A percentile compares a stretch with the other conserved stretches of the same genome.
Conservation (phyloP, 2,888 invertebrate genomes). For the Drosophila cognata region DNA sequence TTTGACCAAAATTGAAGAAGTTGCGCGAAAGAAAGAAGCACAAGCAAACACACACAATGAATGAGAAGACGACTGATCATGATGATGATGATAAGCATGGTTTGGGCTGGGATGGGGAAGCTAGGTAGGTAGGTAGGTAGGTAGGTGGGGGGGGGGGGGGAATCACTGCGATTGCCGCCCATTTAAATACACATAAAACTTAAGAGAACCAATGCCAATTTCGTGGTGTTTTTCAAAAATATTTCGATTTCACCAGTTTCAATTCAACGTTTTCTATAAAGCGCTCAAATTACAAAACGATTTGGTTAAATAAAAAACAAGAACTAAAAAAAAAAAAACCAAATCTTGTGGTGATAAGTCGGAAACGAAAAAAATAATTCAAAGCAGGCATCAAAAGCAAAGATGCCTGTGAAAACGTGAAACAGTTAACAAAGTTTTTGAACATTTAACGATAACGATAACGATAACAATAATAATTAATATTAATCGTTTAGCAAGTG, state of each 20-base stretch:
- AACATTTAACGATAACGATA: neutral
- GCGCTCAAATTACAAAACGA: conserved; percentile 19
- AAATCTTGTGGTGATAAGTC: no score
- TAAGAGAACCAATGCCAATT: conserved; percentile 66
- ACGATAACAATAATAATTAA: neutral
- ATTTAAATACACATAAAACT: conserved; percentile 13
- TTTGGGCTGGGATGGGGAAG: neutral
- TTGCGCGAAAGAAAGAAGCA: conserved; percentile 1
- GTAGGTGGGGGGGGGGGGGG: neutral
- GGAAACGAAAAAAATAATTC: neutral
- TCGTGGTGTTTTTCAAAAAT: conserved; percentile 49
- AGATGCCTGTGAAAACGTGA: conserved; percentile 17
- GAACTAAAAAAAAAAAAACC: neutral
- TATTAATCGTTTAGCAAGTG: neutral
- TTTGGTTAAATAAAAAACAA: neutral
- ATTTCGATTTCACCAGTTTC: conserved; percentile 22
- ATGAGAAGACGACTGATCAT: conserved; percentile 2
- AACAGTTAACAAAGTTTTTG: conserved; percentile 3
- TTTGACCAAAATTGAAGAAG: conserved; percentile 9
- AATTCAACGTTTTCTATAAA: conserved; percentile 30
- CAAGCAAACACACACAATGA: conserved; percentile 16
- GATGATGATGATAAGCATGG: no score
- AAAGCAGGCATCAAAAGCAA: conserved; percentile 20
- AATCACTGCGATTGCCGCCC: conserved; percentile 38
- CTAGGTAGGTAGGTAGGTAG: neutral